phyloP scores from a whole-genome alignment of 2,113 vertebrate species.

The Suncus etruscus region DNA sequence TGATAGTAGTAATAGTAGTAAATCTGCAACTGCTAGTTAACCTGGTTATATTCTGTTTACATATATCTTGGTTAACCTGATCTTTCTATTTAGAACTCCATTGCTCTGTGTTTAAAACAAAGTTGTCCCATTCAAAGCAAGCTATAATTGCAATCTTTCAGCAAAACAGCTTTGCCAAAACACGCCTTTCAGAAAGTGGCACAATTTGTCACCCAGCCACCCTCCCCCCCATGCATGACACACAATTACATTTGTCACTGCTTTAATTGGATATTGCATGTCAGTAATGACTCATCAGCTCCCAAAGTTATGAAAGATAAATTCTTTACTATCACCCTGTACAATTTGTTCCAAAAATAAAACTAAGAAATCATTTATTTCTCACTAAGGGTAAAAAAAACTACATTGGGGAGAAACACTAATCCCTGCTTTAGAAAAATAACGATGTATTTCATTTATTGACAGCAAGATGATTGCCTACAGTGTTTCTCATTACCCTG shows the following conservation, averaged over 20 bases:
- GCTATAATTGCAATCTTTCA: slow-evolving; percentile 74
- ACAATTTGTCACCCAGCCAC: slow-evolving; percentile 66
- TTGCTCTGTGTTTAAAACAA: slow-evolving; percentile 73
- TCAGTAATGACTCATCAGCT: slow-evolving; percentile 70
- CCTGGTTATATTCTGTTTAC: slow-evolving; percentile 41
- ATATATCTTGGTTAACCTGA: slow-evolving; percentile 49
- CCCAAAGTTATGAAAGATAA: slow-evolving; percentile 59
- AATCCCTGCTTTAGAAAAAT: slow-evolving; percentile 82
- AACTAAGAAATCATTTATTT: slow-evolving; percentile 69
- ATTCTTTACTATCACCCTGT: slow-evolving; percentile 50
- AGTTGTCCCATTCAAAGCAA: slow-evolving; percentile 62
- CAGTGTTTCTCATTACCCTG: slow-evolving; percentile 78
- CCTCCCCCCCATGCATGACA: slow-evolving; percentile 19
- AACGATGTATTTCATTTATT: slow-evolving; percentile 83
- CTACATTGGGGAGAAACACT: slow-evolving; percentile 67
- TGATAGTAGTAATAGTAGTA: neutral
- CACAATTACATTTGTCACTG: slow-evolving; percentile 73
- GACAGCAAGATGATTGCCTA: slow-evolving; percentile 82
- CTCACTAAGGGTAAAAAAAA: slow-evolving; percentile 65
- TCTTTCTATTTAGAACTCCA: slow-evolving; percentile 71
- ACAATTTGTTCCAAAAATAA: slow-evolving; percentile 58
- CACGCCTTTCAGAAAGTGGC: slow-evolving; percentile 67
- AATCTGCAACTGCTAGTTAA: neutral
- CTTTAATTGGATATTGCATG: slow-evolving; percentile 72
- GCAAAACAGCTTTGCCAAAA: slow-evolving; percentile 72